phyloP scores from a whole-genome alignment of 2,797 vertebrate species.

The Sebastes baramenuke region DNA sequence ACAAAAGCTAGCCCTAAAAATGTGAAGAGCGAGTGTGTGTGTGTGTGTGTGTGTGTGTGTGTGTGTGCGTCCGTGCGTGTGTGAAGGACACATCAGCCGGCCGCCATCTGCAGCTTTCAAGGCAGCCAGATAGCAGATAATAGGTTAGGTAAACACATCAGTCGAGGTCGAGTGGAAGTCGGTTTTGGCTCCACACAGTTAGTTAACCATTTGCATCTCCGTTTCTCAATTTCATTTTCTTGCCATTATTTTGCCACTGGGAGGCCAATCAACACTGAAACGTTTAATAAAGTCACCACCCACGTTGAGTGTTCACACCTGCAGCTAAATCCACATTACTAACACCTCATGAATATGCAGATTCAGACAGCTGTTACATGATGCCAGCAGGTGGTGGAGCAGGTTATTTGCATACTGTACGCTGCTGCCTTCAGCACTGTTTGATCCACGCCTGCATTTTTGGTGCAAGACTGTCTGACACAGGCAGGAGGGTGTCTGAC shows the following conservation, averaged over 20 bases:
- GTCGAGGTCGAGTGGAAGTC: slow-evolving; percentile 25
- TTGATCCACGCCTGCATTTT: neutral
- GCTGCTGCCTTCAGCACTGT: neutral
- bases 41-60: neutral
- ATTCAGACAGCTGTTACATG: slow-evolving; percentile 39
- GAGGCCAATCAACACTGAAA: slow-evolving; percentile 3
- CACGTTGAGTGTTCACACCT: slow-evolving; percentile 3
- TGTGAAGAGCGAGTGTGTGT: neutral
- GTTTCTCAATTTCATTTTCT: neutral
- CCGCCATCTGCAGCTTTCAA: slow-evolving; percentile 47
- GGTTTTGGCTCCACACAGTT: neutral
- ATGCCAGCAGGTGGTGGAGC: slow-evolving; percentile 12
- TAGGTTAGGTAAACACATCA: slow-evolving; percentile 47
- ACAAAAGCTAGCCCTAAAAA: slow-evolving; percentile 43
- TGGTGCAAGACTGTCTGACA: slow-evolving; percentile 10
- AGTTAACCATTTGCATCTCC: slow-evolving; percentile 27
- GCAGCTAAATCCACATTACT: slow-evolving; percentile 21
- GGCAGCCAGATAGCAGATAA: slow-evolving; percentile 55
- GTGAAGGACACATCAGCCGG: slow-evolving; percentile 1
- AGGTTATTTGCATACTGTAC: slow-evolving; percentile 11
- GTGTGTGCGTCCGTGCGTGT: neutral
- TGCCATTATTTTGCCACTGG: neutral
- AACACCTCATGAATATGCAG: slow-evolving; percentile 51
- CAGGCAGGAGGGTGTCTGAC: neutral
- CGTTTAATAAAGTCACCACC: slow-evolving; percentile 5